Evolutionary conservation across 2,888 invertebrate genomes (phyloP).

Genomic region (Drosophila kuntzei): DNA sequence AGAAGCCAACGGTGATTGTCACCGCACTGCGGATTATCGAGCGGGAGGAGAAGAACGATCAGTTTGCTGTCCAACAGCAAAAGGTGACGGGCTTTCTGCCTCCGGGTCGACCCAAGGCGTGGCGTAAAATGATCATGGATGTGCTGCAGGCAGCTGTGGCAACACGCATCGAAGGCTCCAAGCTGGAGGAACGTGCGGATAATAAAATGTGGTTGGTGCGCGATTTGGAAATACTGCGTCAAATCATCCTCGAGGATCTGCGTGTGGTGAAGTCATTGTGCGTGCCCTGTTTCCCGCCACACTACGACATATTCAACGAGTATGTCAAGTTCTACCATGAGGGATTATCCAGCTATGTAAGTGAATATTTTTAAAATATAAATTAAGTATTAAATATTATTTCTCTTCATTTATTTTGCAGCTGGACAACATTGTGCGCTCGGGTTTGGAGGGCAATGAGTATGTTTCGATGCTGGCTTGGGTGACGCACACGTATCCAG

Average conservation of each 20-base stretch:
- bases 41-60: constrained; percentile 97
- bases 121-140: constrained; percentile 94
- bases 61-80: constrained; percentile 90
- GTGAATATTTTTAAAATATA: too few relatives aligned
- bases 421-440: constrained; percentile 95
- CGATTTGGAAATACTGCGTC: constrained; percentile 95
- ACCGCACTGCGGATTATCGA: constrained; percentile 98
- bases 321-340: constrained; percentile 98
- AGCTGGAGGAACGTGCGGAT: constrained; percentile 94
- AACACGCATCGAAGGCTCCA: constrained; percentile 96
- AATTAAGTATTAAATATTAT: rapidly evolving
- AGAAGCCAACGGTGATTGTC: constrained; percentile 97
- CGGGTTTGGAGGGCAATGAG: constrained; percentile 97
- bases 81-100: constrained; percentile 93
- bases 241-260: constrained; percentile 95
- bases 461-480: constrained; percentile 97
- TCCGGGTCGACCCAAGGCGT: constrained; percentile 96
- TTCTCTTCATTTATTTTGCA: constrained; percentile 65
- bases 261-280: constrained; percentile 95
- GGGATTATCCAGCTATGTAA: constrained; percentile 92
- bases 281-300: constrained; percentile 97
- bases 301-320: constrained; percentile 95
- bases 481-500: constrained; percentile 96
- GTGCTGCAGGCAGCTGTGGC: constrained; percentile 92
- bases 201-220: constrained; percentile 98